Evolutionary conservation across 2,113 vertebrate genomes (phyloP).

Genomic region (Neolamprologus sp.): DNA sequence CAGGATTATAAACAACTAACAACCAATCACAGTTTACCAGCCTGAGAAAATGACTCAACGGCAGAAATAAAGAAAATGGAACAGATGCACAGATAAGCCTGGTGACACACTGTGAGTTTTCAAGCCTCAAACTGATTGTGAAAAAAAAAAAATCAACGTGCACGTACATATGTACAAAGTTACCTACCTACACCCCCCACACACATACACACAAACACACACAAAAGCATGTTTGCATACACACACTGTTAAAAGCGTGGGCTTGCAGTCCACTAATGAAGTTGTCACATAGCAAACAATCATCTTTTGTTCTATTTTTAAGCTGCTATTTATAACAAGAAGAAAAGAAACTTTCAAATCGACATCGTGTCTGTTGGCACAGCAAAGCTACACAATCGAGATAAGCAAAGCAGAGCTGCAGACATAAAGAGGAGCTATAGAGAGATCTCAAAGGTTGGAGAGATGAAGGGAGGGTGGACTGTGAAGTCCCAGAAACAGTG

Average conservation of each 20-base stretch:
- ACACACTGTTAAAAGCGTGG: background rate
- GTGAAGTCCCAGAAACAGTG: conserved; percentile 53
- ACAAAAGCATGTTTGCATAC: background rate
- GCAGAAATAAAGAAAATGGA: background rate
- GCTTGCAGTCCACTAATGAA: conserved; percentile 13
- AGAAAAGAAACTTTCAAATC: background rate
- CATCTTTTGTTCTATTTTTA: conserved; percentile 45
- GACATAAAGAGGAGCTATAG: conserved; percentile 3
- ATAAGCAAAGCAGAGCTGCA: background rate
- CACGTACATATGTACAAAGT: background rate
- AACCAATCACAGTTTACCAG: background rate
- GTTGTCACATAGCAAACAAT: conserved; percentile 26
- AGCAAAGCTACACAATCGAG: background rate
- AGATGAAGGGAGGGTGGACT: background rate
- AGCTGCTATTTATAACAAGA: conserved; percentile 23
- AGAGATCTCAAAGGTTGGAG: background rate
- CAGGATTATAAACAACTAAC: background rate
- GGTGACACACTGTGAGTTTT: background rate
- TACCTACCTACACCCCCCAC: background rate
- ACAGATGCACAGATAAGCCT: background rate
- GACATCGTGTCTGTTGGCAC: background rate
- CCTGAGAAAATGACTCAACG: background rate
- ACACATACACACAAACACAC: background rate
- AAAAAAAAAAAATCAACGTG: background rate
- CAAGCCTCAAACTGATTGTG: background rate